Conservation (phyloP, 2,113 vertebrate species). For the Elaphurus davidianus region DNA sequence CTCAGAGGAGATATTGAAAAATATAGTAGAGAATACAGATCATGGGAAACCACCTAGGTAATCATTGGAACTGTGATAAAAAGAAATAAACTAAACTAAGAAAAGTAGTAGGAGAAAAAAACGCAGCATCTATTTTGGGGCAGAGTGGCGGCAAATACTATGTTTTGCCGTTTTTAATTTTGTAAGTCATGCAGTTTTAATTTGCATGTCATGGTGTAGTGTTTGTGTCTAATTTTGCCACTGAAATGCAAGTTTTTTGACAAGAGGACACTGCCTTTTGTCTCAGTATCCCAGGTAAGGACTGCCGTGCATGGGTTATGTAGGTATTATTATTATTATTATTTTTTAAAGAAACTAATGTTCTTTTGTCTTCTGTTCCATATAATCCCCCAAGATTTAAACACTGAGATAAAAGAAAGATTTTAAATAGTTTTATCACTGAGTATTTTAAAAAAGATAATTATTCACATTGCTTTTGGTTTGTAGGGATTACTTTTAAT, state of each 20-base stretch:
- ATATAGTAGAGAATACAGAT: neutral
- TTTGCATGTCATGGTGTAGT: neutral
- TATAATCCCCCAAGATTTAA: neutral
- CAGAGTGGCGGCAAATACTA: neutral
- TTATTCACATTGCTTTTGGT: neutral
- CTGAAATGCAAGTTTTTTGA: neutral
- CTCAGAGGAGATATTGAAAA: neutral
- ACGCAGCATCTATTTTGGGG: neutral
- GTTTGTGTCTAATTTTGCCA: neutral
- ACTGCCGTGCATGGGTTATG: neutral
- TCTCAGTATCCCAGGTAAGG: neutral
- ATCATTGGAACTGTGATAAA: neutral
- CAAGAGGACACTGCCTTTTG: neutral
- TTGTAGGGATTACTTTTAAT: neutral
- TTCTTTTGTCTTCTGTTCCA: neutral
- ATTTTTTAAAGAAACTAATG: neutral
- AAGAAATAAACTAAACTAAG: neutral
- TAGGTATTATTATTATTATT: neutral
- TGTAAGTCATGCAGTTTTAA: neutral
- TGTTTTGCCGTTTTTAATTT: too few relatives aligned
- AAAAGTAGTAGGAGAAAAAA: neutral
- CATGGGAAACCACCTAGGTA: neutral
- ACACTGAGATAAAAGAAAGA: neutral
- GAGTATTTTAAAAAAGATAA: neutral
- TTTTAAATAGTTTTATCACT: neutral